phyloP scores from a whole-genome alignment of 2,888 invertebrate species.

The Agapetus fuscipes region DNA sequence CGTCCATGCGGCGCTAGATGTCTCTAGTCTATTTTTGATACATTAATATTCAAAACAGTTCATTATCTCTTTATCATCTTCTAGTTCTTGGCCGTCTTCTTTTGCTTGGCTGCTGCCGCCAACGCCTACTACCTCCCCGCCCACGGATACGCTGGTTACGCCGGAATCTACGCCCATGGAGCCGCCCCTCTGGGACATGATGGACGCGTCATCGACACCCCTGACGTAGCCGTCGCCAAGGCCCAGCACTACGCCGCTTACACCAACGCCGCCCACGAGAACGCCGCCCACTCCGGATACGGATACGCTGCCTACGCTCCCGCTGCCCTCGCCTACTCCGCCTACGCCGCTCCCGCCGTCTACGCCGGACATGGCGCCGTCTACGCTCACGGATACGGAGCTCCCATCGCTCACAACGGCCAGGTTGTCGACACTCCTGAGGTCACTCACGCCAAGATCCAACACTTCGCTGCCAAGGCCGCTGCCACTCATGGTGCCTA shows the following conservation, averaged over 20 bases:
- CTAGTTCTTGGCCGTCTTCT: background rate
- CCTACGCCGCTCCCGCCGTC: slow-evolving; percentile 20
- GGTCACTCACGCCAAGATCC: slow-evolving; percentile 27
- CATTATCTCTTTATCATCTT: background rate
- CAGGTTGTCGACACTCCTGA: slow-evolving; percentile 23
- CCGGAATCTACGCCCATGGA: slow-evolving; percentile 29
- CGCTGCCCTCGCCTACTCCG: slow-evolving; percentile 1
- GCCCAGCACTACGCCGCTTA: slow-evolving; percentile 46
- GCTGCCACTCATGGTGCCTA: background rate
- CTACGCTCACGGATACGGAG: slow-evolving; percentile 8
- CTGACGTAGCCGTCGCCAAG: slow-evolving; percentile 51
- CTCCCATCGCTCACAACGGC: slow-evolving; percentile 33
- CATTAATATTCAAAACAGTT: no score
- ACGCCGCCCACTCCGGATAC: slow-evolving; percentile 24
- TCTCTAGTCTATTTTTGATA: no score
- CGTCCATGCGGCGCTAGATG: no score
- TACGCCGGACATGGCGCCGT: slow-evolving; percentile 3
- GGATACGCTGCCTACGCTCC: background rate
- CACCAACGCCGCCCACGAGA: slow-evolving; percentile 5
- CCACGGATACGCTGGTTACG: slow-evolving; percentile 47
- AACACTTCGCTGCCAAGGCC: slow-evolving; percentile 47
- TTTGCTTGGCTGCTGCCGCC: background rate
- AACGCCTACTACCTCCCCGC: slow-evolving; percentile 6
- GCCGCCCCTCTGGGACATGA: slow-evolving; percentile 40
- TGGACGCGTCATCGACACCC: slow-evolving; percentile 47